Base-by-base conservation (phyloP, 1,140 invertebrate genomes). In the Nephotettix cincticeps region DNA sequence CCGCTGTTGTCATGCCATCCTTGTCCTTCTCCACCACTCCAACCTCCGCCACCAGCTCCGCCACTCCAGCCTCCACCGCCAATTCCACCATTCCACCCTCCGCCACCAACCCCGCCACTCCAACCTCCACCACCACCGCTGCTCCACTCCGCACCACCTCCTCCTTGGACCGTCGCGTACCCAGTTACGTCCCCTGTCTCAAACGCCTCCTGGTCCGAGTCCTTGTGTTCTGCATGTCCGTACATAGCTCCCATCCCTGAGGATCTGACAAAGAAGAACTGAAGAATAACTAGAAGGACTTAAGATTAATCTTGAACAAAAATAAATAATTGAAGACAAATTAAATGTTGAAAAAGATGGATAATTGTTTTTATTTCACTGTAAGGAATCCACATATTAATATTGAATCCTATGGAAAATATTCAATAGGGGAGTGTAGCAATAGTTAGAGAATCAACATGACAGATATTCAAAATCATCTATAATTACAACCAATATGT, bases 131-230 rank as follows among this genome's bases (percentile, higher is more conserved):
- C 47, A 4, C 47, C 47, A 3, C 47, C 47, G n/a, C 4, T 51
- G 21, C 4, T 14, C 32, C 32, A 36, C 4, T 14, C 32, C 32
- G 32, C 14, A 36, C 32, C 14, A 14, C 32, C 32, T 36, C 21
- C 21, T 6, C 25, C 56, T 29, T 61, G 21, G 14, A 61, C 27
- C 6, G 23, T 61, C 21, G 56, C 56, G 56, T 4, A 61, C 21
- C 56, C 56, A 3, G 56, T 61, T 25, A 61, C 56, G 28, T 61
- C 23, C 28, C 56, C 56, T 2, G 56, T 61, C 56, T 61, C 56
- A n/a, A 21, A 61, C 14, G 2, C 56, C n/a, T 28, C 23, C n/a
- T 25, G 56, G 56, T 61, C 14, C 21, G 56, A 14, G 14, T 11
- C 56, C 56, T 61, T 61, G 21, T 1, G 32, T 6, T 36, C 56